A percentile compares a stretch with the other conserved stretches of the same genome.
phyloP scores from a whole-genome alignment of 1,140 invertebrate genomes.

The Drosophila aff. region DNA sequence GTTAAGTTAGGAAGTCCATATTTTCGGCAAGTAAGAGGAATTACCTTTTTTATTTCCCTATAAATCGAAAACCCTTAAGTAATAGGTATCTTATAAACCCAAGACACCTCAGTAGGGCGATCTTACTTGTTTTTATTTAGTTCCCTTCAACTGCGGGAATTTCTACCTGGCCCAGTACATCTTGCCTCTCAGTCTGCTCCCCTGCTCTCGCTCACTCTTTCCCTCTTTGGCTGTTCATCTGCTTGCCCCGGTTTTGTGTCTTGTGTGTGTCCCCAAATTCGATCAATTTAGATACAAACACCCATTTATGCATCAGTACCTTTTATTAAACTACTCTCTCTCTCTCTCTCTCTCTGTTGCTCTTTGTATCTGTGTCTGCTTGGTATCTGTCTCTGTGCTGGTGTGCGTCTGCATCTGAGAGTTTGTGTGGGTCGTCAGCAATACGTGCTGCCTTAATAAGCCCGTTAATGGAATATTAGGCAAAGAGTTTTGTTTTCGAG shows the following conservation, averaged over 20 bases:
- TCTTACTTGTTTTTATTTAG: conserved; percentile 33
- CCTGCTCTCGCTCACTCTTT: not conserved
- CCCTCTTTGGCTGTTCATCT: conserved; percentile 25
- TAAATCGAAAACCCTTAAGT: not conserved
- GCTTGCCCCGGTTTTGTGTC: conserved; percentile 39
- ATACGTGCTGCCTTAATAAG: conserved; percentile 82
- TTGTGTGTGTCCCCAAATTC: conserved; percentile 81
- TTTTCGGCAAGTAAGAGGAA: not conserved
- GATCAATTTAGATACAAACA: conserved; percentile 84
- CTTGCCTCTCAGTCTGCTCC: conserved; percentile 10
- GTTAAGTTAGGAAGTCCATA: not conserved
- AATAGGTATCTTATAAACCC: conserved; percentile 6
- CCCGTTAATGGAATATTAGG: conserved; percentile 83
- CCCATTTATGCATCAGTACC: conserved; percentile 83
- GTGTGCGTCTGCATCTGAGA: conserved; percentile 14
- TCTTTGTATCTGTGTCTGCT: conserved; percentile 5
- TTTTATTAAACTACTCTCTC: conserved; percentile 78
- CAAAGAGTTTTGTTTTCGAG: conserved; percentile 75
- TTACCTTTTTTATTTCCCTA: not conserved
- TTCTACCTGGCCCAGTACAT: conserved; percentile 66
- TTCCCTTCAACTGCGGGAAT: conserved; percentile 62
- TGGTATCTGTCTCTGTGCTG: not conserved
- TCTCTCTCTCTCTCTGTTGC: conserved; percentile 12
- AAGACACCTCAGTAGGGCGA: not conserved
- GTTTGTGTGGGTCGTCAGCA: conserved; percentile 60